Conservation (phyloP, 2,797 vertebrate genomes). For the Mormyrops boulengeri region DNA sequence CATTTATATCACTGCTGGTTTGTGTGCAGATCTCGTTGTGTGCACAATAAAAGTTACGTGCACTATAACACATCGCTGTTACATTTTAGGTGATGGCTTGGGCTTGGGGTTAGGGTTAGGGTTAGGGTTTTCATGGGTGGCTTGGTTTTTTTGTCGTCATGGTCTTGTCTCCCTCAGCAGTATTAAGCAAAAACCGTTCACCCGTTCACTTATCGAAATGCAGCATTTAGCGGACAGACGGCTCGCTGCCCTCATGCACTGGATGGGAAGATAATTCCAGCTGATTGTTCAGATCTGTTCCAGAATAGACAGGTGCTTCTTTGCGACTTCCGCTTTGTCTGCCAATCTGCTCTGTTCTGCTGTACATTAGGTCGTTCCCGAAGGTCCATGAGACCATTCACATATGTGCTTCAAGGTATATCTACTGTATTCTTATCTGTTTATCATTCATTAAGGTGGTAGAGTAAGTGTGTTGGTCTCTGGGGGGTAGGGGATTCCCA, state of each 20-base stretch:
- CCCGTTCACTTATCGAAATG: background rate
- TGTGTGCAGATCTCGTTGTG: background rate
- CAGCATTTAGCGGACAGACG: background rate
- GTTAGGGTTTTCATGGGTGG: background rate
- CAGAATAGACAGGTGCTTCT: background rate
- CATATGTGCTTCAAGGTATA: background rate
- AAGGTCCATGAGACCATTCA: background rate
- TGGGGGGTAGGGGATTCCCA: background rate
- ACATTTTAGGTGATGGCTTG: background rate
- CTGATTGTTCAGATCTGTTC: background rate
- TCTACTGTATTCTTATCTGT: background rate
- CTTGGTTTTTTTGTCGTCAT: background rate
- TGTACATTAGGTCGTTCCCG: background rate
- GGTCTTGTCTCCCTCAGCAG: background rate
- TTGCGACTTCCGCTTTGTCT: background rate
- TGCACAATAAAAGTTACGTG: background rate
- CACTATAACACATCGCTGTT: background rate
- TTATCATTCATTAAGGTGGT: background rate
- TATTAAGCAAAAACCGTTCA: background rate
- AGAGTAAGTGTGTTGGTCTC: background rate
- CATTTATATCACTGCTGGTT: background rate
- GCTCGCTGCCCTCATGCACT: background rate
- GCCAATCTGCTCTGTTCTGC: background rate
- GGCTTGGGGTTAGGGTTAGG: too few species aligned
- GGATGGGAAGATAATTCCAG: background rate